Evolutionary conservation across 1,140 invertebrate genomes (phyloP), one percentile per base, ranked within the genome.

Genomic region (Amphibalanus amphitrite): DNA sequence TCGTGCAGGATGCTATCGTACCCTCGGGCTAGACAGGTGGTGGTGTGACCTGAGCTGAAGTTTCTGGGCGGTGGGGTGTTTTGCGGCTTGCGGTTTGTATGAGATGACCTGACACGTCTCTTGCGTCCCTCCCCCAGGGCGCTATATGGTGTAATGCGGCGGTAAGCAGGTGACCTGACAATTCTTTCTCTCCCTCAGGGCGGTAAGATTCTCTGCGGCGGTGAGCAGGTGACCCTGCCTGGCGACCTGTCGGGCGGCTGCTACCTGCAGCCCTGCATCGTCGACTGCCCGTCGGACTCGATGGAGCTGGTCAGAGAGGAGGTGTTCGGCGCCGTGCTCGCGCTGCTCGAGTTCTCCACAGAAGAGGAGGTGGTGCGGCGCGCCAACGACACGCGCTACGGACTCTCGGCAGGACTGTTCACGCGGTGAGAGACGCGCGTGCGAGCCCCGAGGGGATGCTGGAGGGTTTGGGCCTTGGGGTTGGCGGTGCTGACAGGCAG

Each of bases 241-340:
- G 81, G 80, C 28, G 74, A 74, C 20, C 75, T 83, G 25, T 71
- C 77, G 8, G 78, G 76, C 28, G 82, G 83, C 8, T 85, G 81
- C 76, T 88, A 83, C 76, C 76, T 88, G 25, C 76, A 83, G 69
- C 86, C 86, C n/a, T 87, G 85, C 26, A 81, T 87, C 0, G 83
- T 87, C 73, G 77, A 78, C 29, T 80, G 85, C 77, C 84, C 85
- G 25, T 76, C 64, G 8, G 85, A 86, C 76, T 72, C 80, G 29
- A 85, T 85, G 82, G 82, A 78, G 69, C 80, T 83, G 40, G 84
- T 84, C 0, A 76, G 76, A 67, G 84, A 86, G 47, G 85, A 86
- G 75, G 79, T 86, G n/a, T 86, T 86, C 78, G 85, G 85, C 17
- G 76, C 83, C 23, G 82, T 85, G 0, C 76, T 83, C 74, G 79